Conservation (phyloP, 2,797 vertebrate genomes). For the Saxicola maurus region DNA sequence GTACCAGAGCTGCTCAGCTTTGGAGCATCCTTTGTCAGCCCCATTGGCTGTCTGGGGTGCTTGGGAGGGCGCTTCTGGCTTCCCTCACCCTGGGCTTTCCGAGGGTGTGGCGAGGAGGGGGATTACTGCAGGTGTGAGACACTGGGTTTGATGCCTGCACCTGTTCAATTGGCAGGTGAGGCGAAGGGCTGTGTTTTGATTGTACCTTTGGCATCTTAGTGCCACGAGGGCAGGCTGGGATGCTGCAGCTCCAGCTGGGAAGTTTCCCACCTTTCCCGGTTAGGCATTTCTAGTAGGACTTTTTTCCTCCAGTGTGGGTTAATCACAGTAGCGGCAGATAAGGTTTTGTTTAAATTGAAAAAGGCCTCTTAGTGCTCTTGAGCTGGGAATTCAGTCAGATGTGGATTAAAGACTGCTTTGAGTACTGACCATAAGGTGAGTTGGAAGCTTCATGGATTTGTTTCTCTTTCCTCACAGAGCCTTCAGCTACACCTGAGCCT, state of each 20-base stretch:
- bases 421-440: not conserved
- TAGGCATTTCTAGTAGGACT: not conserved
- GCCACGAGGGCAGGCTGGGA: rapidly evolving
- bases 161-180: not conserved
- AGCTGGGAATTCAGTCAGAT: not conserved
- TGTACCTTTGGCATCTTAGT: not conserved
- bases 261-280: not conserved
- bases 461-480: not conserved
- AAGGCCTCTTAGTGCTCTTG: not conserved
- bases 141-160: not conserved
- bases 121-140: not conserved
- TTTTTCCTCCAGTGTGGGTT: not conserved
- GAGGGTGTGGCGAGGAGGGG: no score
- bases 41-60: not conserved
- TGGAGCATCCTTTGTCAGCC: not conserved
- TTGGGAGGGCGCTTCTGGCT: not conserved
- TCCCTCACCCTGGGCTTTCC: rapidly evolving
- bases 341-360: not conserved
- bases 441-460: not conserved
- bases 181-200: not conserved
- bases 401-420: not conserved
- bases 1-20: not conserved
- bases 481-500: not conserved
- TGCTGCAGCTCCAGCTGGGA: not conserved
- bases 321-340: rapidly evolving